A percentile compares a stretch with the other conserved stretches of the same genome.
phyloP scores from a whole-genome alignment of 2,113 vertebrate species.

The Colossoma macropomum region DNA sequence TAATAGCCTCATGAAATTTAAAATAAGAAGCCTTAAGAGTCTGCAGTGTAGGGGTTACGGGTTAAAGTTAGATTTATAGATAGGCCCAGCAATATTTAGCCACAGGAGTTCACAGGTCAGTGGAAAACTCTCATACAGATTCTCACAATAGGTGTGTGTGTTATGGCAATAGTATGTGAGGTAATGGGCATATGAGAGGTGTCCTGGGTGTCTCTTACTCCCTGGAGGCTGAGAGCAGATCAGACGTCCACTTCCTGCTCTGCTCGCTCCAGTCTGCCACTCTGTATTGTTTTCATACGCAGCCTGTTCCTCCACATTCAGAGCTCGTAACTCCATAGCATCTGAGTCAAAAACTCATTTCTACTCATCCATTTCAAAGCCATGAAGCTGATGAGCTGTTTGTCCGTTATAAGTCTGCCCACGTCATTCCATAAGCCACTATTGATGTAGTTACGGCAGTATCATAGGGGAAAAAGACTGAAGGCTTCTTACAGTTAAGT shows the following conservation, averaged over 20 bases:
- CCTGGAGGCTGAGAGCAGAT: conserved; percentile 29
- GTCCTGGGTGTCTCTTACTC: conserved; percentile 30
- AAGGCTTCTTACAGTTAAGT: too few species aligned
- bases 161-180: conserved; percentile 34
- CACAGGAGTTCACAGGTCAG: too few species aligned
- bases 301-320: conserved; percentile 21
- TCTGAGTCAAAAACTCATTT: neutral
- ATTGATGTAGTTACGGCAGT: conserved; percentile 2
- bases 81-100: too few species aligned
- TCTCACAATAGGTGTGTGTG: neutral
- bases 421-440: neutral
- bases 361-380: conserved; percentile 4
- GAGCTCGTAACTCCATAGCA: neutral
- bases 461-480: neutral
- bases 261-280: neutral
- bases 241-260: conserved; percentile 23
- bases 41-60: too few species aligned
- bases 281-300: conserved; percentile 7
- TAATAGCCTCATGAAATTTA: too few species aligned
- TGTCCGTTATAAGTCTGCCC: neutral
- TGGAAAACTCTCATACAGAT: too few species aligned
- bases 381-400: neutral
- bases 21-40: too few species aligned
- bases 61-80: too few species aligned
- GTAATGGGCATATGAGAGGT: conserved; percentile 35